phyloP scores from a whole-genome alignment of 2,113 vertebrate species.

The Sceloporus undulatus region DNA sequence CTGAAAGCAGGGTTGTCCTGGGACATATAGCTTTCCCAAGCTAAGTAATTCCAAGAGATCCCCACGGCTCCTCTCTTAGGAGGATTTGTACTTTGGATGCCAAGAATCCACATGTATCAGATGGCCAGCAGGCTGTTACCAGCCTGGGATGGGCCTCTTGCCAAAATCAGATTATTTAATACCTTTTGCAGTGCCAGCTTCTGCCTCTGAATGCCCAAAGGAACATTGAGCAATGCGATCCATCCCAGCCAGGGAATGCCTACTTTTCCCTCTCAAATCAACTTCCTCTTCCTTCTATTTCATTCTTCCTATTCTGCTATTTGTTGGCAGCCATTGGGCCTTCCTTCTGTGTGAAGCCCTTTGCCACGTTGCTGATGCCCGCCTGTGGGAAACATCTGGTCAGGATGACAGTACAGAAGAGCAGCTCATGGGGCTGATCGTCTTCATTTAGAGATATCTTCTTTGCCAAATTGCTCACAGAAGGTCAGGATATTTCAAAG shows the following conservation, averaged over 20 bases:
- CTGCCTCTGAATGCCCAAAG: background rate
- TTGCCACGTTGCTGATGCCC: background rate
- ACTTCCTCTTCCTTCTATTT: too few species aligned
- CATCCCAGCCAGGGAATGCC: background rate
- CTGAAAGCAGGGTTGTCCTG: constrained; percentile 11
- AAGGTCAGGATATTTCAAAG: background rate
- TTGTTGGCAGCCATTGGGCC: background rate
- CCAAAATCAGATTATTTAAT: constrained; percentile 17
- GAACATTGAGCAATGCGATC: background rate
- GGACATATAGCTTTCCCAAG: constrained; percentile 9
- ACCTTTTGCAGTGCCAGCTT: background rate
- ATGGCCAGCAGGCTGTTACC: constrained; percentile 30
- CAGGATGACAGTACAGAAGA: background rate
- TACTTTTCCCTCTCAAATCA: background rate
- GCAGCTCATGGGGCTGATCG: background rate
- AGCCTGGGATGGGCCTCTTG: background rate
- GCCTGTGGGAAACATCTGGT: constrained; percentile 1
- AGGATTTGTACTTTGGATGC: constrained; percentile 25
- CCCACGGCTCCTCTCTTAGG: background rate
- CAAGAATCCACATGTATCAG: constrained; percentile 40
- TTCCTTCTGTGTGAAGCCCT: too few species aligned
- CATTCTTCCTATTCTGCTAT: background rate
- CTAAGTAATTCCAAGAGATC: constrained; percentile 44
- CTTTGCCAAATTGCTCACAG: background rate
- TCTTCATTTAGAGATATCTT: background rate